A percentile compares a stretch with the other conserved stretches of the same genome.
phyloP scores from a whole-genome alignment of 2,797 vertebrate species.

The Neoniphon sammara region DNA sequence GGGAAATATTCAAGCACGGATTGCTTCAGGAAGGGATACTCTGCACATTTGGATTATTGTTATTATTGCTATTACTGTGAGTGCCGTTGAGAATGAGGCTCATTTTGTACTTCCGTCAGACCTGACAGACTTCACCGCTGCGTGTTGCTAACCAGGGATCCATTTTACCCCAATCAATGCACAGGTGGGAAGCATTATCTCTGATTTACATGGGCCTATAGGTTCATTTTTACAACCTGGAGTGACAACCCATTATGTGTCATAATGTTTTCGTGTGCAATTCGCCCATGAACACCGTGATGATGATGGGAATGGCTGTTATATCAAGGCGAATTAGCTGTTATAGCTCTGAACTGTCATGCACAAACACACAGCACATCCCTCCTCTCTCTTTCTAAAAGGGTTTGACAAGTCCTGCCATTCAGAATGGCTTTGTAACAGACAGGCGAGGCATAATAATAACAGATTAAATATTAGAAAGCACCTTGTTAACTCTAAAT shows the following conservation, averaged over 20 bases:
- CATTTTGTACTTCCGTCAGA: slow-evolving; percentile 1
- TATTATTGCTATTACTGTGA: slow-evolving; percentile 14
- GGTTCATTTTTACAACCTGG: neutral
- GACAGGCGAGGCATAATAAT: slow-evolving; percentile 30
- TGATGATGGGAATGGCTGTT: slow-evolving; percentile 1
- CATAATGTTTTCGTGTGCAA: slow-evolving; percentile 9
- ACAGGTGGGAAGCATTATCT: neutral
- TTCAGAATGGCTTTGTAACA: slow-evolving; percentile 1
- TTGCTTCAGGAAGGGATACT: neutral
- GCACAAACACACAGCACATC: slow-evolving; percentile 2
- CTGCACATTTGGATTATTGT: slow-evolving; percentile 15
- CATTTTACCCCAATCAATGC: neutral
- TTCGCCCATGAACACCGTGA: neutral
- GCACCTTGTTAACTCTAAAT: slow-evolving; percentile 18
- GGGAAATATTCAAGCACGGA: slow-evolving; percentile 10
- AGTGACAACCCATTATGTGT: neutral
- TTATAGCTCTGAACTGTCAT: slow-evolving; percentile 7
- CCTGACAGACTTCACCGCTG: neutral
- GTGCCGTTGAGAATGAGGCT: slow-evolving; percentile 11
- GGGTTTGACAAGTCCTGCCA: slow-evolving; percentile 7
- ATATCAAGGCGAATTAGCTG: slow-evolving; percentile 10
- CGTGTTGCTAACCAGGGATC: neutral
- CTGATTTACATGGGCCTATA: neutral
- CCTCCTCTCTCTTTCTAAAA: neutral
- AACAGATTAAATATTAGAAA: slow-evolving; percentile 14